Conservation (phyloP, 2,888 invertebrate genomes). For the Dryocosmus kuriphilus region DNA sequence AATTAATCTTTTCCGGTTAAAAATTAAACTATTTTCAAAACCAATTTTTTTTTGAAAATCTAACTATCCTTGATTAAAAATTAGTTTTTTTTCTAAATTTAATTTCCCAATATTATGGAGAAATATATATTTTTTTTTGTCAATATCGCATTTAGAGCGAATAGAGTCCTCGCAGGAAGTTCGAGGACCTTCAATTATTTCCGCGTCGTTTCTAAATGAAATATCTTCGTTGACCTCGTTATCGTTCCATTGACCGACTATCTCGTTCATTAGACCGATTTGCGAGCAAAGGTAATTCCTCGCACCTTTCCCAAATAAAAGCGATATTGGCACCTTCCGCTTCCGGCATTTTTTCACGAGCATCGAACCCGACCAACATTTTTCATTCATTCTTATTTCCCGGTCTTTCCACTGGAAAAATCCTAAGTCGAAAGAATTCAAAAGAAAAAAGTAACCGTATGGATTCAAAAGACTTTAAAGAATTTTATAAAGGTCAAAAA, state of each 20-base stretch:
- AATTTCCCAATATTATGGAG: too few relatives aligned
- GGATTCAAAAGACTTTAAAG: too few relatives aligned
- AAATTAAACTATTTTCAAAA: too few relatives aligned
- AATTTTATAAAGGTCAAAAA: too few relatives aligned
- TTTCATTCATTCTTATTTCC: conserved; percentile 3
- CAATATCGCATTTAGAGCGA: conserved; percentile 52
- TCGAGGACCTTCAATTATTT: conserved; percentile 41
- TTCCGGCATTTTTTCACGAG: conserved; percentile 1
- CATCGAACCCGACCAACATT: background rate
- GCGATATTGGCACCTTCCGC: background rate
- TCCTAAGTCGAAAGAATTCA: too few relatives aligned
- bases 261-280: conserved; percentile 39
- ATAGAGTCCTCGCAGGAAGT: conserved; percentile 47
- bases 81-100: too few relatives aligned
- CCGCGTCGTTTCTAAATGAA: conserved; percentile 44
- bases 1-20: too few relatives aligned
- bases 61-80: too few relatives aligned
- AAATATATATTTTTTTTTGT: background rate
- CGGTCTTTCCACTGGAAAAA: background rate
- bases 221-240: conserved; percentile 54
- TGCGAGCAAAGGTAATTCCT: conserved; percentile 24
- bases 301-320: conserved; percentile 6
- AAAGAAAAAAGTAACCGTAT: too few relatives aligned
- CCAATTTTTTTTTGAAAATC: too few relatives aligned
- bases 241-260: conserved; percentile 50